Percentiles rank a stretch among this genome's conserved stretches.
Evolutionary conservation across 1,140 invertebrate genomes (phyloP).

Genomic region (Melipona quadrifasciata): DNA sequence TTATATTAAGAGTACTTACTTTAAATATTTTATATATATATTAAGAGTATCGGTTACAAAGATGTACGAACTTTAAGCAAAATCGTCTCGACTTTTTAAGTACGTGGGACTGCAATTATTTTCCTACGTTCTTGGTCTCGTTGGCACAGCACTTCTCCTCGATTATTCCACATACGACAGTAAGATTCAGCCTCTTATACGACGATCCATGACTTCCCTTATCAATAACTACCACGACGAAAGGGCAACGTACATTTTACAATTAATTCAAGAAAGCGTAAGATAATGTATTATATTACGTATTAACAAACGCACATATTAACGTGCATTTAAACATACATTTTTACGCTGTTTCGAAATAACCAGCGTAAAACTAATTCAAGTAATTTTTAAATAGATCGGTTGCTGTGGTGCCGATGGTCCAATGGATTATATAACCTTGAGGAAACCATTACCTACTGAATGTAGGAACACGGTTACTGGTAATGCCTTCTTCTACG

Average conservation of each 20-base stretch:
- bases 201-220: constrained; percentile 86
- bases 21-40: too few species aligned
- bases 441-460: constrained; percentile 89
- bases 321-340: too few species aligned
- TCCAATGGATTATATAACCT: constrained; percentile 88
- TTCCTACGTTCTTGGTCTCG: constrained; percentile 87
- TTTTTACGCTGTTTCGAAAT: background rate
- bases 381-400: constrained; percentile 82
- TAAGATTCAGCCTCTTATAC: constrained; percentile 88
- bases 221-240: constrained; percentile 88
- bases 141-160: constrained; percentile 89
- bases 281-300: constrained; percentile 68
- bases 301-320: background rate
- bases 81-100: constrained; percentile 80
- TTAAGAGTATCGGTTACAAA: background rate
- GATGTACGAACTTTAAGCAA: background rate
- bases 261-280: constrained; percentile 93
- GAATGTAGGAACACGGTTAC: constrained; percentile 93
- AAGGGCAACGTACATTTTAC: constrained; percentile 84
- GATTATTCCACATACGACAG: constrained; percentile 91
- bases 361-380: background rate
- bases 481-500: constrained; percentile 93
- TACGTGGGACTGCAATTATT: constrained; percentile 87
- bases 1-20: background rate
- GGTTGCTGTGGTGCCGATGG: constrained; percentile 93